Evolutionary conservation across 2,888 invertebrate genomes (phyloP), one percentile per base, ranked within the genome.

Genomic region (Gymnocheta viridis): DNA sequence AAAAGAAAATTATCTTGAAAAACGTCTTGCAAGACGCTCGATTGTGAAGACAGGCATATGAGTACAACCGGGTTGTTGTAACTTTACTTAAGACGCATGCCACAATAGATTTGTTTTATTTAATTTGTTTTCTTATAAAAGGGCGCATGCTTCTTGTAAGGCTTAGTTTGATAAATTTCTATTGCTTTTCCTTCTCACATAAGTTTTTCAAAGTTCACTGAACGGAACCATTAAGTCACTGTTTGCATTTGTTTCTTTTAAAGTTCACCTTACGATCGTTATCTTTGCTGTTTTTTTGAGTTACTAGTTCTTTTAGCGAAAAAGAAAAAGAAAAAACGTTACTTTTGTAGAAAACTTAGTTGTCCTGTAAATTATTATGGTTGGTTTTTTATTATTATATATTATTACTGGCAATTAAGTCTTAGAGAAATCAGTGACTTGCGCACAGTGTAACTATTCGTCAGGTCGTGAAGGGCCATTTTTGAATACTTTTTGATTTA

Each of bases 241-340:
- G 35, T 24, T 27, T 58, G 9, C 29, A 41, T 64, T 38, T 32
- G 14, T 32, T 51, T 51, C 22, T 66, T 58, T n/a, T n/a, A 14
- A 41, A 41, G 47, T 32, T 64, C 27, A n/a, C 51, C 14, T 47
- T 29, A 32, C 51, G 81, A 81, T 84, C 73, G 32, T 77, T 74
- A 78, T 84, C 83, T 73, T 29, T 60, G 29, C 60, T 79, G 35
- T 60, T 32, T 29, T 77, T 67, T 5, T 19, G 7, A 47, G 19
- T 69, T 67, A 49, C 27, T 24, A 66, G n/a, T 32, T 32, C 4
- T 41, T 58, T 32, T 5, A 74, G 17, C 27, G 10, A 49, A 9
- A 29, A n/a, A n/a, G n/a, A n/a, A n/a, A n/a, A n/a, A n/a, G n/a
- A n/a, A 58, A 73, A 79, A 72, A 85, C 76, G 83, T 79, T 82